These are phyloP conservation scores for Caradrina clavipalpis DNA, from an alignment of 2,888 invertebrate species.

Conservation along the genomic window DNA sequence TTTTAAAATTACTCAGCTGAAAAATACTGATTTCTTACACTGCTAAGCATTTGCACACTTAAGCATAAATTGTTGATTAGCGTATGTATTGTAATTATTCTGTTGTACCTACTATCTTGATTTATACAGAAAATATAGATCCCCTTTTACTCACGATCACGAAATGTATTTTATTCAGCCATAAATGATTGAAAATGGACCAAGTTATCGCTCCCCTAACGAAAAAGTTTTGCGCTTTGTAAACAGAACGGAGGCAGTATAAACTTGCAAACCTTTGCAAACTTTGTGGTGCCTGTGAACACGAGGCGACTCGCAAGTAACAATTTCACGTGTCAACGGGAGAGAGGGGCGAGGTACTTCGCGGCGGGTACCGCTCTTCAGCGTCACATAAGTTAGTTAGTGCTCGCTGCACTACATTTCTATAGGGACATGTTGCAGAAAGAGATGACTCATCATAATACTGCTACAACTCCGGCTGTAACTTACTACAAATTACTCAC, in stretches of 20 bases:
- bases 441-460: conserved; percentile 75
- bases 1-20: no score
- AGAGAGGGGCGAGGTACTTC: neutral
- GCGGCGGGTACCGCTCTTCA: no score
- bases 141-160: conserved; percentile 25
- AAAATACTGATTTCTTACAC: no score
- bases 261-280: no score
- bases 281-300: neutral
- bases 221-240: conserved; percentile 76
- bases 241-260: conserved; percentile 71
- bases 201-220: conserved; percentile 70
- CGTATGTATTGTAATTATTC: neutral
- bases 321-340: neutral
- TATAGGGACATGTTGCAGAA: conserved; percentile 59
- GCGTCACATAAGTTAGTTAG: no score
- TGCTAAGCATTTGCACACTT: no score
- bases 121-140: conserved; percentile 3
- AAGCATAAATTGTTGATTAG: no score
- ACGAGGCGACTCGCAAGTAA: neutral
- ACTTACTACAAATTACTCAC: conserved; percentile 73
- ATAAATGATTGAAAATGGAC: conserved; percentile 70
- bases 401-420: conserved; percentile 18
- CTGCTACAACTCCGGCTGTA: conserved; percentile 66
- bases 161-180: conserved; percentile 64
- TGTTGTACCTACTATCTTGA: neutral